phyloP scores from a whole-genome alignment of 2,888 invertebrate species.

The Apotomis betuletana region DNA sequence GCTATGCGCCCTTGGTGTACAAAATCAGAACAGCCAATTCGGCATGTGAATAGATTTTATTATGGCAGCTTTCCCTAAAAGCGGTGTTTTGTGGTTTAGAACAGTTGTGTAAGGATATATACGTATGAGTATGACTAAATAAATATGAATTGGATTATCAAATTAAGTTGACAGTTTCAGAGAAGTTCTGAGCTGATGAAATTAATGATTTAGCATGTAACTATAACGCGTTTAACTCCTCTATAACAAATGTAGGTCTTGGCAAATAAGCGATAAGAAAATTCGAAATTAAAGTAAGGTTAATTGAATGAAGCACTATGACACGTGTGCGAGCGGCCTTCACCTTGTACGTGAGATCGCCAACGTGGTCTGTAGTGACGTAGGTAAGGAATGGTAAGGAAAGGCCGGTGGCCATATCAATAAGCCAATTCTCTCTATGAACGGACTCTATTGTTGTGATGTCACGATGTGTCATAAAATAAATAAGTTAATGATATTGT shows the following conservation, averaged over 20 bases:
- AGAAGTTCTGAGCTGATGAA: too few relatives aligned
- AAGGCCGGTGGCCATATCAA: background rate
- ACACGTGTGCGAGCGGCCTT: constrained; percentile 11
- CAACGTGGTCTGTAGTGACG: constrained; percentile 1
- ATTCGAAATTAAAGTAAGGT: background rate
- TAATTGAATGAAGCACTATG: constrained; percentile 8
- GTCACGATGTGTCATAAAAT: too few relatives aligned
- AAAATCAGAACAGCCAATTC: constrained; percentile 29
- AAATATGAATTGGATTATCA: too few relatives aligned
- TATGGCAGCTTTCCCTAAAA: constrained; percentile 24
- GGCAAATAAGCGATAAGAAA: background rate
- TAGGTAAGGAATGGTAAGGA: constrained; percentile 12
- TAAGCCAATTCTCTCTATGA: too few relatives aligned
- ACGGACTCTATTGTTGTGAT: too few relatives aligned
- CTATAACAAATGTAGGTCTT: too few relatives aligned
- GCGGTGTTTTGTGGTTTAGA: background rate
- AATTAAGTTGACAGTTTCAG: too few relatives aligned
- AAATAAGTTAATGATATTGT: too few relatives aligned
- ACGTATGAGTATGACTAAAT: too few relatives aligned
- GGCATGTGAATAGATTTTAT: constrained; percentile 32
- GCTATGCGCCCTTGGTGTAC: constrained; percentile 33
- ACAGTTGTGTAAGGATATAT: too few relatives aligned
- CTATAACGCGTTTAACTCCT: too few relatives aligned
- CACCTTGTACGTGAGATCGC: constrained; percentile 23
- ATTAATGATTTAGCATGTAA: too few relatives aligned